Evolutionary conservation across 2,797 vertebrate species (phyloP).

Genomic region (Galaxias olidus): DNA sequence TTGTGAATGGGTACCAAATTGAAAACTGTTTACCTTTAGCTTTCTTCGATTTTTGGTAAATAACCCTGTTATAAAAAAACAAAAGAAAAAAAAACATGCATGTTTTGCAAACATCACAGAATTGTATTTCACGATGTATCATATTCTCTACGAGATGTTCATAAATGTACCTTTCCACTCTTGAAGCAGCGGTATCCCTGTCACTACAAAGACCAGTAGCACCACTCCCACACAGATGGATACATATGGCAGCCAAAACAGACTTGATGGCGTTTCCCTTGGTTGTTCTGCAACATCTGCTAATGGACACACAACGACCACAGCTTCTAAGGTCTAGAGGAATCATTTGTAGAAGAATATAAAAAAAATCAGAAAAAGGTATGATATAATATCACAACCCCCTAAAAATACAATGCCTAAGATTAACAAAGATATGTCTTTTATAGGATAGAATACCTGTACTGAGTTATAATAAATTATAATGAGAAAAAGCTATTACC

Average conservation of each 20-base stretch:
- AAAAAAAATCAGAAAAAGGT: too few relatives aligned
- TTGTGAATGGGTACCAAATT: too few relatives aligned
- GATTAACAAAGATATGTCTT: too few relatives aligned
- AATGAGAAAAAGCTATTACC: slow-evolving; percentile 22
- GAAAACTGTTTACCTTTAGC: slow-evolving; percentile 34
- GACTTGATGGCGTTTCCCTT: accelerated
- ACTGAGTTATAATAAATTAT: not conserved
- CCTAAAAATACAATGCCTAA: too few relatives aligned
- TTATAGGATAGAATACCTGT: not conserved
- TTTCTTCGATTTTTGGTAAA: not conserved
- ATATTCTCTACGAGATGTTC: too few relatives aligned
- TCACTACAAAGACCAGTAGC: slow-evolving; percentile 30
- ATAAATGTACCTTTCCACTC: slow-evolving; percentile 43
- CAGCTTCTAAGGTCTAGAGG: too few relatives aligned
- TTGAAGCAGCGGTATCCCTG: slow-evolving; percentile 1
- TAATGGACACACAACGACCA: too few relatives aligned
- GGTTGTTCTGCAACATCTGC: accelerated
- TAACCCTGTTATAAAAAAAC: slow-evolving; percentile 32
- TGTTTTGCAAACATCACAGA: too few relatives aligned
- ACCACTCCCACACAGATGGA: slow-evolving; percentile 30
- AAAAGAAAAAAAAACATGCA: not conserved
- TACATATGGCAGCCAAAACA: slow-evolving; percentile 35
- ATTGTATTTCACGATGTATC: too few relatives aligned
- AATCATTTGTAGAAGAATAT: too few relatives aligned
- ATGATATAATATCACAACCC: too few relatives aligned